These are phyloP conservation scores for Potorous gilbertii DNA, from an alignment of 2,797 vertebrate species.

Conservation along the genomic window DNA sequence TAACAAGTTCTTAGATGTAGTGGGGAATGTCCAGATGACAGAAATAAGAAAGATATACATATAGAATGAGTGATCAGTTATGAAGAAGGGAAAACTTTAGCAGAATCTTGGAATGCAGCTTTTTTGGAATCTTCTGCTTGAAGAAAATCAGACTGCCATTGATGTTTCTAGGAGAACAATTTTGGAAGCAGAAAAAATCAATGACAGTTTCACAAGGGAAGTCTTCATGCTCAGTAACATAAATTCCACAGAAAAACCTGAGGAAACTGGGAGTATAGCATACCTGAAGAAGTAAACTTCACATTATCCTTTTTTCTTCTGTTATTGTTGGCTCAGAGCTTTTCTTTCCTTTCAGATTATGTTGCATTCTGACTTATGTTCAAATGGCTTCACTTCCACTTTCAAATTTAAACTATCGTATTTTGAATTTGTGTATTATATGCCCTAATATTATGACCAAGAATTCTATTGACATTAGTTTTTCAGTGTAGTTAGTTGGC, in stretches of 20 bases:
- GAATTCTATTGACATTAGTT: slow-evolving; percentile 95
- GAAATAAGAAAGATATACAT: slow-evolving; percentile 98
- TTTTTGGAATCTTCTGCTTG: slow-evolving; percentile 99
- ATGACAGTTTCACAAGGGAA: slow-evolving; percentile 97
- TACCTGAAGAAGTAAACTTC: slow-evolving; percentile 92
- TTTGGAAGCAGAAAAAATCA: slow-evolving; percentile 98
- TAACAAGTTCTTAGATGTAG: slow-evolving; percentile 99
- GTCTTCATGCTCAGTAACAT: slow-evolving; percentile 94
- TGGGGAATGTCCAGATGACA: slow-evolving; percentile 99
- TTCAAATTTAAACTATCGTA: slow-evolving; percentile 90
- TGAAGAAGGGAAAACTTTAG: slow-evolving; percentile 98
- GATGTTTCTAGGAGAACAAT: slow-evolving; percentile 98
- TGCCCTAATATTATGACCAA: slow-evolving; percentile 93
- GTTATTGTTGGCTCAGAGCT: slow-evolving; percentile 88
- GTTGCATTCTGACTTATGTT: slow-evolving; percentile 87
- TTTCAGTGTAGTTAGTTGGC: slow-evolving; percentile 99
- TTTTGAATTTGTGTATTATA: slow-evolving; percentile 94
- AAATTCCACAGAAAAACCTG: slow-evolving; percentile 86
- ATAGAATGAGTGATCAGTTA: slow-evolving; percentile 99
- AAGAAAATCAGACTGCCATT: slow-evolving; percentile 98
- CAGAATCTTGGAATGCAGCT: slow-evolving; percentile 99
- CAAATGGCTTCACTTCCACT: slow-evolving; percentile 88
- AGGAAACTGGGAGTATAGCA: slow-evolving; percentile 93
- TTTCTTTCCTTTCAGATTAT: slow-evolving; percentile 84
- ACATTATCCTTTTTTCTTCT: slow-evolving; percentile 88